Evolutionary conservation across 2,113 vertebrate species (phyloP), one percentile per base, ranked within the genome.

Genomic region (Erythrocercus mccallii): DNA sequence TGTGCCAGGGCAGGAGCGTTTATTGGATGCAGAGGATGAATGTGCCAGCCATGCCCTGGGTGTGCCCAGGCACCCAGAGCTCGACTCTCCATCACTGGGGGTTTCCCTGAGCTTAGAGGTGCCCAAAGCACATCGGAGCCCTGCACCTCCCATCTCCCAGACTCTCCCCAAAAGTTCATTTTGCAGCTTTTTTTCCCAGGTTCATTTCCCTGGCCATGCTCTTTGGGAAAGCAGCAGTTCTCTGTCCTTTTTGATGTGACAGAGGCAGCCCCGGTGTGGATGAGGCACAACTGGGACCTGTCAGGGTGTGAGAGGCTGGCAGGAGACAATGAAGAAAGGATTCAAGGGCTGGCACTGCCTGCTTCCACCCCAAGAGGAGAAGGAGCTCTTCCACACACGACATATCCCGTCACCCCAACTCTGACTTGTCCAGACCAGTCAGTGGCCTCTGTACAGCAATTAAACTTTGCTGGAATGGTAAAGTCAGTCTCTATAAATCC

Each of bases 361-460:
- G 77, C 71, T 86, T 92, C 54, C 76, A 90, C 44, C 53, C 79
- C 10, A 4, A 80, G 93, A 96, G 68, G 47, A 94, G 51, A 73
- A 83, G 51, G 42, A 54, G 53, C 71, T 85, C 83, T 73, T 86
- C 73, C 31, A 24, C 35, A n/a, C 51, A n/a, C 0, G 0, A 13
- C 22, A 0, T 27, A 84, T 65, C 64, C 77, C 62, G 0, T 97
- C 81, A 91, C 54, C 78, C 83, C 45, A 58, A 44, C 80, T 23
- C 94, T 33, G 30, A 96, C 96, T 92, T 79, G 83, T 94, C 97
- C 47, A 9, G 94, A 92, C 95, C 45, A 58, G 97, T 92, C n/a
- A 0, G 90, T 81, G 81, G 81, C 96, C 91, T 93, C 71, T 81
- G 92, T 78, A 70, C 79, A 76, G 92, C 98, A 97, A 97, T 97